Conservation (phyloP, 2,888 invertebrate species). For the Orgyia antiqua region DNA sequence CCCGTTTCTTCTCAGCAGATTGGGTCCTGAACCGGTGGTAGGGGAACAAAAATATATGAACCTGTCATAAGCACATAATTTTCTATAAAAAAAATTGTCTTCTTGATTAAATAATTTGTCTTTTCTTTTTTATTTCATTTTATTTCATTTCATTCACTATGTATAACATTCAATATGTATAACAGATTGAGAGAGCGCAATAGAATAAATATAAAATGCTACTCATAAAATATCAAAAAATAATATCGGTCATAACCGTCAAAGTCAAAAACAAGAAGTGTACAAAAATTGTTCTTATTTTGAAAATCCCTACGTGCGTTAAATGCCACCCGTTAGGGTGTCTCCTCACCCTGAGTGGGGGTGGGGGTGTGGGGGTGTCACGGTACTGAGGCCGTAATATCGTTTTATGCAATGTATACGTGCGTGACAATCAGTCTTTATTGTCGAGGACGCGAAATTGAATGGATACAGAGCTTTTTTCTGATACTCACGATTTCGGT, state of each 20-base stretch:
- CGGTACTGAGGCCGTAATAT: constrained; percentile 30
- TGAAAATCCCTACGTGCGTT: constrained; percentile 59
- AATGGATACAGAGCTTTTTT: constrained; percentile 47
- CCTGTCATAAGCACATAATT: too few relatives aligned
- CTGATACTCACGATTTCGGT: constrained; percentile 12
- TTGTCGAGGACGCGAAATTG: constrained; percentile 60
- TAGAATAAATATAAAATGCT: too few relatives aligned
- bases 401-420: constrained; percentile 66
- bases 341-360: constrained; percentile 3
- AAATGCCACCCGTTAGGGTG: constrained; percentile 34
- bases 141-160: too few relatives aligned
- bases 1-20: too few relatives aligned
- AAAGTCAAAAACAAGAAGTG: constrained; percentile 28
- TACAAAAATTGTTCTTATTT: constrained; percentile 45
- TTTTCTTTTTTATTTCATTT: too few relatives aligned
- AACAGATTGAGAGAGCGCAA: too few relatives aligned
- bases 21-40: too few relatives aligned
- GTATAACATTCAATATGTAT: too few relatives aligned
- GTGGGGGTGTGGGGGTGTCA: constrained; percentile 14
- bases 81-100: too few relatives aligned
- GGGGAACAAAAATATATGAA: too few relatives aligned
- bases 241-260: constrained; percentile 17
- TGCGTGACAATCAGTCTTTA: constrained; percentile 75
- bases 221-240: not conserved
- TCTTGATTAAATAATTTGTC: too few relatives aligned